Percentiles rank a stretch among this genome's conserved stretches.
These are phyloP conservation scores for Leptura quadrifasciata DNA, from an alignment of 2,888 invertebrate genomes.

Conservation along the genomic window DNA sequence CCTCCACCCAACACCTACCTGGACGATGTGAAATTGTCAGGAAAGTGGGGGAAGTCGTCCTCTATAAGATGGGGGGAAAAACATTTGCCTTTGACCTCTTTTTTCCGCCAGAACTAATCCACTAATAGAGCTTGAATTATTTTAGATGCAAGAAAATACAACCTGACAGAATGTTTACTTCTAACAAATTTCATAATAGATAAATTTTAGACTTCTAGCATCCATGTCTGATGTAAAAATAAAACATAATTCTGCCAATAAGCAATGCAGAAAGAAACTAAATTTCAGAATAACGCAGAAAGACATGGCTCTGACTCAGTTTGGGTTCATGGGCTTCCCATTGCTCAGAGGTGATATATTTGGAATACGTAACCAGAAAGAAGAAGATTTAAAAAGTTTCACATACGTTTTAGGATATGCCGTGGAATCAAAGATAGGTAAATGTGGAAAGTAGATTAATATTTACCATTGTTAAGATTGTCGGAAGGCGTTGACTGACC, in stretches of 20 bases:
- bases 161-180: no score
- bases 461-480: no score
- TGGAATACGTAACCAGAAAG: constrained; percentile 78
- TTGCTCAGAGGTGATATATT: constrained; percentile 79
- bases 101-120: no score
- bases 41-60: no score
- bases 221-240: constrained; percentile 81
- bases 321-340: constrained; percentile 89
- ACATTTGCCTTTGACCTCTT: no score
- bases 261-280: constrained; percentile 73
- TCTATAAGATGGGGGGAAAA: no score
- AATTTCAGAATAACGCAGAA: constrained; percentile 83
- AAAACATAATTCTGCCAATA: constrained; percentile 81
- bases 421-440: constrained; percentile 87
- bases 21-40: no score
- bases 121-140: no score
- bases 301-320: constrained; percentile 90
- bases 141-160: no score
- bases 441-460: constrained; percentile 44
- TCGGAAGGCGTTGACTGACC: no score
- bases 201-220: constrained; percentile 78
- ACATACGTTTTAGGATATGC: constrained; percentile 87
- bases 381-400: constrained; percentile 83
- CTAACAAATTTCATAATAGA: no score
- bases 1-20: no score